Base-by-base conservation (phyloP, 2,797 vertebrate genomes). In the Cichlasoma orientale region DNA sequence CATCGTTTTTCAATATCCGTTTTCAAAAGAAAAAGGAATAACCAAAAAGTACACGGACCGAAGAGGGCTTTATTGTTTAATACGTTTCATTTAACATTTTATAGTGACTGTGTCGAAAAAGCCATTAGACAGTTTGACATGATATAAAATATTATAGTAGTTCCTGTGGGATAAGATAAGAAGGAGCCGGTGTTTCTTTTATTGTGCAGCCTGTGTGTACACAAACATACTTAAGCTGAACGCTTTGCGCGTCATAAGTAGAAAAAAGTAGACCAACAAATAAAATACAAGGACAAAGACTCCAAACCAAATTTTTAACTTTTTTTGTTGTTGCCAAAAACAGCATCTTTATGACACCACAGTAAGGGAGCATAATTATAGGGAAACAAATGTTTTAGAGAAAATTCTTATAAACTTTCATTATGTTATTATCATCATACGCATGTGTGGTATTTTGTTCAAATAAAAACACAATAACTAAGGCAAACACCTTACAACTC, bases 241-340 rank as follows among this genome's bases (percentile, higher is more conserved):
- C 10, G 16, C 0, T 44, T 44, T 25, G 4, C 36, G 25, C 0
- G 6, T 63, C 4, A 63, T 6, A 25, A 25, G 13, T 19, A 18
- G 0, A 25, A 23, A 12, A 47, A 27, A 19, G 2, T 47, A 25
- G 18, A 21, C 25, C 23, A 66, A 16, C 21, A 66, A 66, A 27
- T 47, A 18, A 66, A n/a, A 7, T 3, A n/a, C 3, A 52, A 19
- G 16, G 25, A 0, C n/a, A n/a, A n/a, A n/a, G n/a, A n/a, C n/a
- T n/a, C n/a, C n/a, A n/a, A n/a, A n/a, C n/a, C n/a, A n/a, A n/a
- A n/a, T n/a, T n/a, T n/a, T n/a, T n/a, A n/a, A n/a, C n/a, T n/a
- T n/a, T n/a, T n/a, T n/a, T n/a, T n/a, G n/a, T n/a, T n/a, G n/a
- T n/a, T n/a, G 16, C 25, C 41, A 29, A 68, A 19, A 2, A 29